phyloP scores from a whole-genome alignment of 2,797 vertebrate genomes.

The Notamacropus eugenii region DNA sequence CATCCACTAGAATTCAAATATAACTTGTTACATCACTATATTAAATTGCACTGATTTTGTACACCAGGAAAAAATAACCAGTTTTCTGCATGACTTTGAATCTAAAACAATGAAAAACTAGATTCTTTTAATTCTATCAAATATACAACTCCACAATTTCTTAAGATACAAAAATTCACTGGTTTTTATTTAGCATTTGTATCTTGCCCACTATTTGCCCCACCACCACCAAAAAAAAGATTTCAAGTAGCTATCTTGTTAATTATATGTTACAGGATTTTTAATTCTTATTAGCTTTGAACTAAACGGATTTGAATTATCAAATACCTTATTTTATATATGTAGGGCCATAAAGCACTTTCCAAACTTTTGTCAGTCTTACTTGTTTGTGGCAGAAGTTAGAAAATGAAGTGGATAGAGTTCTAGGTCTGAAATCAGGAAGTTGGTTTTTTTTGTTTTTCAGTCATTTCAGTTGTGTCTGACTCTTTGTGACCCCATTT shows the following conservation, averaged over 20 bases:
- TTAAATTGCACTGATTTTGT: not conserved
- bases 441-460: not conserved
- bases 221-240: not conserved
- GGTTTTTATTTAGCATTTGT: conserved; percentile 8
- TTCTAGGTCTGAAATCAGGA: not conserved
- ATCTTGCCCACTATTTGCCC: not conserved
- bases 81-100: not conserved
- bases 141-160: not conserved
- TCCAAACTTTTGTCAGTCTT: not conserved
- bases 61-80: not conserved
- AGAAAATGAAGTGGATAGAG: not conserved
- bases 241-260: not conserved
- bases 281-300: not conserved
- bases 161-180: conserved; percentile 22
- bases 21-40: not conserved
- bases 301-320: not conserved
- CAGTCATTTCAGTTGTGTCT: not conserved
- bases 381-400: not conserved
- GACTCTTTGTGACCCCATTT: not conserved
- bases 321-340: not conserved
- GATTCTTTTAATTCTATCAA: not conserved
- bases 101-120: not conserved
- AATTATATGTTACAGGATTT: not conserved
- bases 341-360: not conserved
- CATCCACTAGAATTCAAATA: not conserved